These are phyloP conservation scores for Sula dactylatra DNA, from an alignment of 2,113 vertebrate genomes.

Conservation along the genomic window DNA sequence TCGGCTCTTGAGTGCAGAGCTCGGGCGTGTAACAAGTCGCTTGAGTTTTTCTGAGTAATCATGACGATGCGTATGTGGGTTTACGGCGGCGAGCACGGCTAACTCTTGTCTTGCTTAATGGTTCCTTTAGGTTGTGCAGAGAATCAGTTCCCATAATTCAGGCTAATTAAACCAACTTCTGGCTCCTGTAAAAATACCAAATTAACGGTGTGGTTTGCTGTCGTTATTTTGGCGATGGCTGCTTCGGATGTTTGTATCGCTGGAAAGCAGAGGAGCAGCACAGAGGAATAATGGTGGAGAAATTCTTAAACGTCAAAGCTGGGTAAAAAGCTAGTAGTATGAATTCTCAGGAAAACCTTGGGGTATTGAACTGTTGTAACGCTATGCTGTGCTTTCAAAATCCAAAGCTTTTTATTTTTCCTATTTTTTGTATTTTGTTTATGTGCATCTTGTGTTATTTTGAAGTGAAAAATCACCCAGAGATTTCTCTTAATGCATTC, in stretches of 20 bases:
- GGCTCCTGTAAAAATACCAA: background rate
- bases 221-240: background rate
- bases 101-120: background rate
- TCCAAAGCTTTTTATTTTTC: background rate
- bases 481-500: background rate
- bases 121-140: background rate
- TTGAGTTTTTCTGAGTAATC: background rate
- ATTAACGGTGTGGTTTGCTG: background rate
- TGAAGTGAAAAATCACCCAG: background rate
- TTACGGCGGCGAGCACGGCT: background rate
- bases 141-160: background rate
- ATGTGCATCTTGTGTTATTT: background rate
- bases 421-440: background rate
- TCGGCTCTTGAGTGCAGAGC: background rate
- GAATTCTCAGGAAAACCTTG: background rate
- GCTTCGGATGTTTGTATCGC: background rate
- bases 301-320: background rate
- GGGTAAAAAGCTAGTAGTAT: background rate
- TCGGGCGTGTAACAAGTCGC: background rate
- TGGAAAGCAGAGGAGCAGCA: background rate
- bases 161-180: background rate
- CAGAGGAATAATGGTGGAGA: background rate
- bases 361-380: too few species aligned
- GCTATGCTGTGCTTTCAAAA: background rate
- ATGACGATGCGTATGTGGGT: background rate